Base-by-base conservation (phyloP, 2,797 vertebrate genomes). In the Ibycter americanus region DNA sequence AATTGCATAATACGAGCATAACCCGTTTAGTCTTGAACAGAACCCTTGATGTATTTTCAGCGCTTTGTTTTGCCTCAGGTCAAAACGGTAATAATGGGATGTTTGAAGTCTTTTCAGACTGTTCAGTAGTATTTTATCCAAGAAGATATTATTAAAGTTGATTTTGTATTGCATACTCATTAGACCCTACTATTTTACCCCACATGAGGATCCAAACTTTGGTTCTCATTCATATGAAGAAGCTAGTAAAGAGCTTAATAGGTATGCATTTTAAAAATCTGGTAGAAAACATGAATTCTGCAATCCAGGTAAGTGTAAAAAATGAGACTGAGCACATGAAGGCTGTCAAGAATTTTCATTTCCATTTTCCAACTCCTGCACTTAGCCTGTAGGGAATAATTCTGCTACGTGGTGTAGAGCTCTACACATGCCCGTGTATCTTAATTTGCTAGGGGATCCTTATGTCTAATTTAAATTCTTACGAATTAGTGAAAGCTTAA, bases 71-170 rank as follows among this genome's bases (percentile, higher is more conserved):
- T 97, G 94, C 94, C 96, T 93, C 90, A 11, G 96, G 97, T 96
- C 94, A 96, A 51, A 97, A 93, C 4, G 15, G 84, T 93, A 95
- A 94, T 97, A 94, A 94, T 81, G 74, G 62, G 79, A 92, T 93
- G 90, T 96, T 96, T 97, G 91, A 96, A 97, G 95, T 92, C 83
- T 94, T 95, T 90, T 93, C 67, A 96, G 82, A 56, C 49, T 91
- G 71, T 96, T 95, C 61, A 73, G 93, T 94, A 94, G 83, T 95
- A 88, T 66, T 94, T 96, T 88, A 83, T 96, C 74, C 86, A 65
- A 93, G 89, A 95, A 95, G 88, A 93, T 94, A 71, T 67, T 92
- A 94, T 81, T 96, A 80, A 95, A 95, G 82, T 94, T 0, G 22
- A 92, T 96, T 94, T 92, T 83, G 36, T 87, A 56, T 84, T 87